A percentile compares a stretch with the other conserved stretches of the same genome.
Conservation (phyloP, 2,888 invertebrate genomes). For the Oscheius onirici region DNA sequence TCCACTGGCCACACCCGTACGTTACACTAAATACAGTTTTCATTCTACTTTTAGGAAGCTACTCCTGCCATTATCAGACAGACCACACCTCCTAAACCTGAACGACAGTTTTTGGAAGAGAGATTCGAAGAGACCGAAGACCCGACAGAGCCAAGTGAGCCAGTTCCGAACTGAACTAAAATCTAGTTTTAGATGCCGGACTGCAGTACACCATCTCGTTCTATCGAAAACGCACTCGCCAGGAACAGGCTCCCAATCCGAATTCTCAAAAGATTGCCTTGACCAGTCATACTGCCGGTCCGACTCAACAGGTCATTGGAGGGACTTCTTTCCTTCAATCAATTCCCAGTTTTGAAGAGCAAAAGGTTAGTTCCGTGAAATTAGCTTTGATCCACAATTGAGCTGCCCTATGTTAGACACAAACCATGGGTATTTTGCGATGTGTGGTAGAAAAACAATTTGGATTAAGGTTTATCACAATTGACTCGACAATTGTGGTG, state of each 20-base stretch:
- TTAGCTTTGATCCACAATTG: slow-evolving; percentile 12
- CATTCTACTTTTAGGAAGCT: slow-evolving; percentile 11
- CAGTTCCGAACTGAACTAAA: not conserved
- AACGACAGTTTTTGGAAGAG: not conserved
- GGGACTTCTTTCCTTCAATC: not conserved
- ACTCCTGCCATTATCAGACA: slow-evolving; percentile 4
- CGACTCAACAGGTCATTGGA: slow-evolving; percentile 27
- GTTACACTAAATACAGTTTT: too few species aligned
- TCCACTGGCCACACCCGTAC: slow-evolving; percentile 19
- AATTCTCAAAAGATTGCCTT: slow-evolving; percentile 22
- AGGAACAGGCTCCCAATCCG: slow-evolving; percentile 20
- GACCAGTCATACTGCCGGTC: not conserved
- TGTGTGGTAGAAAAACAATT: slow-evolving; percentile 7
- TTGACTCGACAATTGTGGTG: too few species aligned
- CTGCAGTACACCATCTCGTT: slow-evolving; percentile 50
- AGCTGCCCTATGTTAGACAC: not conserved
- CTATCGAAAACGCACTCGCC: slow-evolving; percentile 41
- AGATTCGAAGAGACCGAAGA: not conserved
- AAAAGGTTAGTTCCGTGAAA: not conserved
- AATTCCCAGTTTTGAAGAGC: not conserved
- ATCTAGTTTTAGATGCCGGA: slow-evolving; percentile 39
- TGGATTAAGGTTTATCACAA: slow-evolving; percentile 9
- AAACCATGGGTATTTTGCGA: slow-evolving; percentile 3
- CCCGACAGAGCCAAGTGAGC: not conserved
- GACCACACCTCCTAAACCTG: not conserved